Conservation (phyloP, 2,113 vertebrate species). For the Chaetops frenatus region DNA sequence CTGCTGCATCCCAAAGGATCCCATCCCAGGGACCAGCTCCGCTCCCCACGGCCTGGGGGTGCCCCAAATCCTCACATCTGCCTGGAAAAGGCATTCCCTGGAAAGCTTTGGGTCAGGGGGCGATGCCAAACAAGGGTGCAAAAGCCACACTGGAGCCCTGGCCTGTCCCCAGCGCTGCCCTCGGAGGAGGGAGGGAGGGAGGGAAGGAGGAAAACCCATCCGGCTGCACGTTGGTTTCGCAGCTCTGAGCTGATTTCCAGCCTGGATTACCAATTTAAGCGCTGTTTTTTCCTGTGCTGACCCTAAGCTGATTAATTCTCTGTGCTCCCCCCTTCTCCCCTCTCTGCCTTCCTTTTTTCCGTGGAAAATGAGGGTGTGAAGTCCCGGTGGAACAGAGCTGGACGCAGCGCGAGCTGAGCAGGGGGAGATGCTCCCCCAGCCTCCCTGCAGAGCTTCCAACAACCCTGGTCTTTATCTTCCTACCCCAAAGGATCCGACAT, state of each 20-base stretch:
- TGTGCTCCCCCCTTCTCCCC: neutral
- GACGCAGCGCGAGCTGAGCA: rapidly evolving
- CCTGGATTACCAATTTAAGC: conserved; percentile 39
- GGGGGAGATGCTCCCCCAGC: neutral
- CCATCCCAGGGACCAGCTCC: neutral
- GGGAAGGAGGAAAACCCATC: neutral
- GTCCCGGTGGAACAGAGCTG: neutral
- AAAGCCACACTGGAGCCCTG: neutral
- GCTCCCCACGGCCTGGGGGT: neutral
- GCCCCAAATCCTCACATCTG: neutral
- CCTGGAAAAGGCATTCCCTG: neutral
- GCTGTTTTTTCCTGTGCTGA: conserved; percentile 39
- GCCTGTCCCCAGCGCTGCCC: neutral
- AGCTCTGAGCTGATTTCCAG: conserved; percentile 15
- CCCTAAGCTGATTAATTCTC: conserved; percentile 53
- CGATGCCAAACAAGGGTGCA: neutral
- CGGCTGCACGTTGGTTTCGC: neutral
- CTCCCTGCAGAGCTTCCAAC: neutral
- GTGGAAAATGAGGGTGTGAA: neutral
- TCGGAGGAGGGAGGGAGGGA: neutral
- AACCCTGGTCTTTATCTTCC: neutral
- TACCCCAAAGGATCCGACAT: neutral
- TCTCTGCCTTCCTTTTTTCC: neutral
- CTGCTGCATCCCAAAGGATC: neutral
- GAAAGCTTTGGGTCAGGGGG: neutral